Evolutionary conservation across 1,140 invertebrate genomes (phyloP), one percentile per base, ranked within the genome.

Genomic region (Eriocheir sinensis): DNA sequence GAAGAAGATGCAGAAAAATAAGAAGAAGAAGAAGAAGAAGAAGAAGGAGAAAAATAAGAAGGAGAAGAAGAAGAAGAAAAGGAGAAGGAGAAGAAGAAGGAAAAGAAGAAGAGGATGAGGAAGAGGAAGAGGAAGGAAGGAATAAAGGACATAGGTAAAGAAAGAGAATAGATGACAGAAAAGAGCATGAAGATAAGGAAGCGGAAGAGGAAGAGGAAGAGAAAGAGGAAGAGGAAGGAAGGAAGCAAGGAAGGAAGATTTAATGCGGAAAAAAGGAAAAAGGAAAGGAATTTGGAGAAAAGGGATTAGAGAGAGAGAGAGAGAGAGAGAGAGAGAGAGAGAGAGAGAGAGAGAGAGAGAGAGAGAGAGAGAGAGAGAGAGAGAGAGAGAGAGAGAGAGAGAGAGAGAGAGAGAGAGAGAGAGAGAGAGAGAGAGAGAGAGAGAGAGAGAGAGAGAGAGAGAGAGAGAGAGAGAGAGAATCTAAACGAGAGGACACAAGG

Each of bases 331-430:
- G 8, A 72, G 60, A 72, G 0, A 72, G 0, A 72, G 8, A 48
- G 44, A 48, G 15, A 48, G 44, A 48, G 15, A 48, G 44, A 48
- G 4, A 48, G 4, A 48, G 15, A 6, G 44, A 48, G 4, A 48
- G 15, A 48, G 15, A 48, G 15, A 6, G 4, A 4, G 4, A 53
- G 48, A 53, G 9, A 72, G 60, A 72, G 60, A 72, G 60, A 72
- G 60, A 72, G 60, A 72, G 60, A 72, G 60, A 72, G 60, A 72
- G 60, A 72, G 60, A 72, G 60, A 72, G 60, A 72, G 60, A 72
- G 60, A 72, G 60, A 72, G 60, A 72, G 60, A 72, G 60, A 72
- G 60, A 72, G 60, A 72, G 60, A 72, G 60, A 72, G 60, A 72
- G 60, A 72, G 60, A 72, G 60, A 72, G 60, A 72, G 60, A 72